Conservation (phyloP, 2,113 vertebrate species). For the Melanocharis versteri region DNA sequence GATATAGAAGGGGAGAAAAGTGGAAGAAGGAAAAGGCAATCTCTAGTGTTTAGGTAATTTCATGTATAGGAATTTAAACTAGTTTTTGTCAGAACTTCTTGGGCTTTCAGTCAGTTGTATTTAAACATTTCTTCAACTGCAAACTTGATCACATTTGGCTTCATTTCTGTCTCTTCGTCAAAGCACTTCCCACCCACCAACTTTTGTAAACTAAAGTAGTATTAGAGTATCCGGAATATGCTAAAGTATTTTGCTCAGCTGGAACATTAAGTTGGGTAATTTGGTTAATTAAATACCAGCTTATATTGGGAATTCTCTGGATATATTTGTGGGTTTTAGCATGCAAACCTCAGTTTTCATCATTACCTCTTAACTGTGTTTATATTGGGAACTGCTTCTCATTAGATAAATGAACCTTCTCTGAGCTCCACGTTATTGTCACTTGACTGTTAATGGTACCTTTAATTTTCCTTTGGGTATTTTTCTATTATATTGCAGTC, state of each 20-base stretch:
- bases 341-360: not conserved
- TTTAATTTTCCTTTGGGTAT: not conserved
- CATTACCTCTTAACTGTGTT: slow-evolving; percentile 11
- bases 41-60: not conserved
- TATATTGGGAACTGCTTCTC: slow-evolving; percentile 4
- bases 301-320: not conserved
- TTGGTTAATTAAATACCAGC: not conserved
- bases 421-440: not conserved
- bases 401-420: slow-evolving; percentile 28
- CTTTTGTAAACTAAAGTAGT: not conserved
- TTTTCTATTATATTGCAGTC: not conserved
- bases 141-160: not conserved
- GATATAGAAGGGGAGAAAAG: not conserved
- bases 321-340: not conserved
- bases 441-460: not conserved
- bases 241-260: not conserved
- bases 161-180: not conserved
- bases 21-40: not conserved
- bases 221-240: not conserved
- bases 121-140: not conserved
- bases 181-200: not conserved
- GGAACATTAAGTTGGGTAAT: not conserved
- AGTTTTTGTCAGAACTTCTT: not conserved
- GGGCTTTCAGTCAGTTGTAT: not conserved
- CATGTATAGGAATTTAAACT: not conserved